These are phyloP conservation scores for Bradypus variegatus DNA, from an alignment of 2,797 vertebrate species.

Conservation along the genomic window DNA sequence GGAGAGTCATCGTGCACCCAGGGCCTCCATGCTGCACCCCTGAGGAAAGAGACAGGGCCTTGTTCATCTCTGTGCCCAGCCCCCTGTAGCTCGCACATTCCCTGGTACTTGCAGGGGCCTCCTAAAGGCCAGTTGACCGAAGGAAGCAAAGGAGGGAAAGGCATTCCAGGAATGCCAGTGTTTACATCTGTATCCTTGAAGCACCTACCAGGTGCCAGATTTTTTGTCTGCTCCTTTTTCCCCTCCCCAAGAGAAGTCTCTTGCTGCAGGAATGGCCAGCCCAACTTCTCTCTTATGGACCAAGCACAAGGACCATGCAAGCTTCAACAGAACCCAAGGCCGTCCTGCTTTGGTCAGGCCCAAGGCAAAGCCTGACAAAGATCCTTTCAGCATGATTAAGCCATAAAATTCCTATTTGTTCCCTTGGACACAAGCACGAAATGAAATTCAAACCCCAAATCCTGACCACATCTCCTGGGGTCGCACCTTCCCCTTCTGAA, in stretches of 20 bases:
- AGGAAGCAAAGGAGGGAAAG: not conserved
- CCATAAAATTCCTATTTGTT: constrained; percentile 19
- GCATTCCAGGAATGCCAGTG: not conserved
- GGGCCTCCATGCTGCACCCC: not conserved
- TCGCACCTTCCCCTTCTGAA: not conserved
- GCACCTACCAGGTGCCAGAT: not conserved
- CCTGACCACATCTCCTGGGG: not conserved
- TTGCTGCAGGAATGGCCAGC: not conserved
- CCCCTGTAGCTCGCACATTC: not conserved
- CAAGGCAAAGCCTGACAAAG: not conserved
- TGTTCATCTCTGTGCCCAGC: not conserved
- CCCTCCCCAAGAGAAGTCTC: not conserved
- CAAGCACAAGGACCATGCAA: not conserved
- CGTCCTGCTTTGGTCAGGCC: not conserved
- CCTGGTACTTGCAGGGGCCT: not conserved
- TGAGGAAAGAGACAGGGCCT: not conserved
- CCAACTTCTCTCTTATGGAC: not conserved
- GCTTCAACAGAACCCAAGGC: not conserved
- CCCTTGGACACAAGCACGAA: not conserved
- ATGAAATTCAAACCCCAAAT: not conserved
- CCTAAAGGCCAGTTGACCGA: not conserved
- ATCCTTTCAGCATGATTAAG: constrained; percentile 36
- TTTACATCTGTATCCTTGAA: not conserved
- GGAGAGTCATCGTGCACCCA: not conserved
- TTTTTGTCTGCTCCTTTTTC: not conserved